A percentile compares a stretch with the other conserved stretches of the same genome.
These are phyloP conservation scores for Anniella stebbinsi DNA, from an alignment of 2,797 vertebrate species.

Conservation along the genomic window DNA sequence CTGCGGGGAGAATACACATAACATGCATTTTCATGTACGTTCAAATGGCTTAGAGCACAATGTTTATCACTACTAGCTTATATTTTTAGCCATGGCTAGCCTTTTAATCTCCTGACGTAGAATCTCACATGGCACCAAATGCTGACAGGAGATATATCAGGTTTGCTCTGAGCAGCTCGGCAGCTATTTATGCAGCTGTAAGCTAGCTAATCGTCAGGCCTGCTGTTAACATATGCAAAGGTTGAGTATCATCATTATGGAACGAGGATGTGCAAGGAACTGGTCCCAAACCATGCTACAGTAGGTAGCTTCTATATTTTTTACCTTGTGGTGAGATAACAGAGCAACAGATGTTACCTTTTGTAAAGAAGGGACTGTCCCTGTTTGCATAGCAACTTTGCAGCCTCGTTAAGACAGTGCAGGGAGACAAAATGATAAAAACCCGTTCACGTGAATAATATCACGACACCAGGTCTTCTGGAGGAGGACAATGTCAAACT, in stretches of 20 bases:
- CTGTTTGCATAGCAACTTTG: not conserved
- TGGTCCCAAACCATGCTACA: not conserved
- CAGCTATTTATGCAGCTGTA: conserved; percentile 23
- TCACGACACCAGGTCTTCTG: no score
- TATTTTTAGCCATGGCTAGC: conserved; percentile 35
- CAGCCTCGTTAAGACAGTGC: no score
- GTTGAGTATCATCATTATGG: no score
- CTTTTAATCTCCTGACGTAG: conserved; percentile 24
- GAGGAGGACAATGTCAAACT: no score
- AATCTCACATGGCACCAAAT: not conserved
- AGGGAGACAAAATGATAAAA: no score
- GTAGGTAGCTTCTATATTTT: not conserved
- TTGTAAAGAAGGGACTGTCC: not conserved
- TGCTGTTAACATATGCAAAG: not conserved
- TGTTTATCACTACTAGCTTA: conserved; percentile 24
- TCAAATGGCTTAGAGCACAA: not conserved
- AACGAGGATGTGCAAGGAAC: not conserved
- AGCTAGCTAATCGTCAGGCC: conserved; percentile 26
- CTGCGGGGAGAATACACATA: not conserved
- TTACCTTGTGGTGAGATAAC: not conserved
- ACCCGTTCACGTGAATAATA: no score
- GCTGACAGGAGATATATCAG: conserved; percentile 24
- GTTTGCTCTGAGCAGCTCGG: conserved; percentile 2
- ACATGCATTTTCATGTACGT: not conserved
- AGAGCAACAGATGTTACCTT: no score